phyloP scores from a whole-genome alignment of 2,888 invertebrate species.

The Aspidiotus destructor region DNA sequence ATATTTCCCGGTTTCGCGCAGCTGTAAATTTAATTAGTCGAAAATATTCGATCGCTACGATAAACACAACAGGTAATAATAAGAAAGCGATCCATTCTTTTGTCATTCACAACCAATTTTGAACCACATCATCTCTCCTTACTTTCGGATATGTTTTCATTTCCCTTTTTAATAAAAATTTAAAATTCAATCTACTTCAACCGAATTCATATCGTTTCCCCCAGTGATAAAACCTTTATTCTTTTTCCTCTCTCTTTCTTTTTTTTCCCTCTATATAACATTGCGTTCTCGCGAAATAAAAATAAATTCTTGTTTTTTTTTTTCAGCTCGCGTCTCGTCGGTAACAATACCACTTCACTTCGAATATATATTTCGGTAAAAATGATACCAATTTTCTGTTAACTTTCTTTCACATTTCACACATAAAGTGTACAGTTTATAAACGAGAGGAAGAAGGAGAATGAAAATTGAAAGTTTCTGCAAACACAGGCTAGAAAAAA shows the following conservation, averaged over 20 bases:
- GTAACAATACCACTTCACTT: constrained; percentile 23
- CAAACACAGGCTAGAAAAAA: constrained; percentile 7
- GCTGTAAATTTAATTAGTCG: too few relatives aligned
- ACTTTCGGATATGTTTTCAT: not conserved
- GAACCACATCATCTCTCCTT: not conserved
- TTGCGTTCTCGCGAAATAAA: not conserved
- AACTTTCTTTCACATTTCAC: constrained; percentile 6
- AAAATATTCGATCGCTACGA: too few relatives aligned
- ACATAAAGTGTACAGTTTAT: not conserved
- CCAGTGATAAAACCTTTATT: constrained; percentile 11
- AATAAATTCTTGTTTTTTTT: constrained; percentile 12
- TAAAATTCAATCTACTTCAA: constrained; percentile 30
- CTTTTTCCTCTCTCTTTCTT: constrained; percentile 3
- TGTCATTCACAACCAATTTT: too few relatives aligned
- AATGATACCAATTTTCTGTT: constrained; percentile 25
- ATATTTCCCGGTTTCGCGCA: too few relatives aligned
- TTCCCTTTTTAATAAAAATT: constrained; percentile 26
- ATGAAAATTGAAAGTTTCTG: constrained; percentile 24
- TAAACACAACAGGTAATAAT: too few relatives aligned
- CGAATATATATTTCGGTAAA: constrained; percentile 12
- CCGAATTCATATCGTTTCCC: constrained; percentile 21
- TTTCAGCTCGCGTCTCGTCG: not conserved
- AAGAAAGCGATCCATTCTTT: too few relatives aligned
- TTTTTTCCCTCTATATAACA: not conserved
- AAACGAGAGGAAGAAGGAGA: not conserved